phyloP scores from a whole-genome alignment of 2,113 vertebrate species.

The Rhodinocichla rosea region DNA sequence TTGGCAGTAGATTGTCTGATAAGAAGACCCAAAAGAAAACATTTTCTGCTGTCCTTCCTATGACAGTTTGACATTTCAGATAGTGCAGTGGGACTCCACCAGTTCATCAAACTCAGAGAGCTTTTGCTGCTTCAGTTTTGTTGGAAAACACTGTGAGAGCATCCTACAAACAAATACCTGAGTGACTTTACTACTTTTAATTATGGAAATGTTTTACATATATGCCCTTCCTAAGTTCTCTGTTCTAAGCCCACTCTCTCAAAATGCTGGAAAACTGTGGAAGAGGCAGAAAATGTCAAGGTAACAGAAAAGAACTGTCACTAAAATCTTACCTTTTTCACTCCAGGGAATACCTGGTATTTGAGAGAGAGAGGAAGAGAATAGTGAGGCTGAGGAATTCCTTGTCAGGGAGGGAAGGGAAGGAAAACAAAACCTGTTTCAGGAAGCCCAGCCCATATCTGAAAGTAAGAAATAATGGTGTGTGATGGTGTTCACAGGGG shows the following conservation, averaged over 20 bases:
- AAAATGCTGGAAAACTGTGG: background rate
- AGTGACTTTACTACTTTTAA: background rate
- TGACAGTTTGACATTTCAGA: background rate
- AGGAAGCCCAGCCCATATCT: background rate
- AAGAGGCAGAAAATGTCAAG: background rate
- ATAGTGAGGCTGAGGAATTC: background rate
- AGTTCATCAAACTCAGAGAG: background rate
- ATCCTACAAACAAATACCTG: background rate
- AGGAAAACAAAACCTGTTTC: background rate
- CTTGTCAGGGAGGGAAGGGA: background rate
- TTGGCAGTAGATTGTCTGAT: background rate
- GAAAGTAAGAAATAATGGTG: background rate
- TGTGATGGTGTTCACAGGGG: too few relatives aligned
- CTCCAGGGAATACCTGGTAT: background rate
- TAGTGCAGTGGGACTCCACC: background rate
- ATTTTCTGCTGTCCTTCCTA: background rate
- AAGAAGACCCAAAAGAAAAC: background rate
- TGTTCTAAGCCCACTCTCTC: background rate
- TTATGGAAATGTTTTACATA: background rate
- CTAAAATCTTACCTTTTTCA: background rate
- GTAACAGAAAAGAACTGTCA: background rate
- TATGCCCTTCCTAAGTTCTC: background rate
- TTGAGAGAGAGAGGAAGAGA: background rate
- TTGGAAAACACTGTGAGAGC: background rate
- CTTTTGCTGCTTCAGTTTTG: background rate